Evolutionary conservation across 2,888 invertebrate genomes (phyloP), one percentile per base, ranked within the genome.

Genomic region (Anoncus sp.): DNA sequence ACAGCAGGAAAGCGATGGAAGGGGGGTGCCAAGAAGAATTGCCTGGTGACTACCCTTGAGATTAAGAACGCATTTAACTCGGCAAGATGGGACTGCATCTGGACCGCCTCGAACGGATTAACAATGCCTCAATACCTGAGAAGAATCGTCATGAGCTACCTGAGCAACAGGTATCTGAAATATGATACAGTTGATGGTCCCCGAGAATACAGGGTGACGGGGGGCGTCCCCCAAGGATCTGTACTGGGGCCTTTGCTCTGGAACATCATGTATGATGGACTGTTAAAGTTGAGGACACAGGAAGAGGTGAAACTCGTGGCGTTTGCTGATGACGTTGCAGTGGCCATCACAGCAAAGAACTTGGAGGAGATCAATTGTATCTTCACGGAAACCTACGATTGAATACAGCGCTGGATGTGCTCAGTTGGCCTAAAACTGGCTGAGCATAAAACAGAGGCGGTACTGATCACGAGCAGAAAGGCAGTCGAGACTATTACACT

Each of bases 211-310:
- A 22, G 24, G 10, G 59, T 69, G 4, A 59, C 69, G 6, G 59
- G 22, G 12, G 69, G 69, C 9, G 69, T 59, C 9, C 31, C 69
- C 14, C 69, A 69, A 45, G 69, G 69, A 0, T 59, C 59, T 4
- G 59, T 69, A 0, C 57, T 69, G 6, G 69, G 69, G 12, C 69
- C 69, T 10, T 22, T 59, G 7, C 24, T 69, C 22, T 60, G 43
- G 60, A 60, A 60, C 16, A 7, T 24, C 1, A 60, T 43, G 40
- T 75, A 79, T 27, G 69, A 79, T 16, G 79, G 63, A 1, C 24
- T 79, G 20, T 27, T 76, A 1, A 38, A 62, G 2, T n/a, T n/a
- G n/a, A n/a, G n/a, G n/a, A n/a, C n/a, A n/a, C n/a, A n/a, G n/a
- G n/a, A n/a, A n/a, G n/a, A n/a, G n/a, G n/a, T n/a, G n/a, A n/a